Evolutionary conservation across 2,797 vertebrate genomes (phyloP).

Genomic region (Vireo griseus): DNA sequence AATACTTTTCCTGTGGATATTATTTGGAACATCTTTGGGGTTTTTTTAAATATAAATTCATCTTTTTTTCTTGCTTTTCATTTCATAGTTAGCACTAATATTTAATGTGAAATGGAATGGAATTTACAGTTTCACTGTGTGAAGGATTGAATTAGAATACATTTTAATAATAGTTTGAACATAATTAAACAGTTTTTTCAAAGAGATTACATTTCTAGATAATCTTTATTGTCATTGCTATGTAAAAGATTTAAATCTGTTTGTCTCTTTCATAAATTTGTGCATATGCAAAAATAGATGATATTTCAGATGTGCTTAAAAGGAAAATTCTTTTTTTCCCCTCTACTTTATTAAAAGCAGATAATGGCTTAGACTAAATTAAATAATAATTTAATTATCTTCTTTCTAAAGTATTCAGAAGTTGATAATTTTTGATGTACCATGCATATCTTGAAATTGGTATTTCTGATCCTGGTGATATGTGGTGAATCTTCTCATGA

Average conservation of each 20-base stretch:
- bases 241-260: background rate
- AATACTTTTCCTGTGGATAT: background rate
- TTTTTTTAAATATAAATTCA: background rate
- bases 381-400: background rate
- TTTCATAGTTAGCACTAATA: background rate
- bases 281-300: background rate
- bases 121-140: background rate
- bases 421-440: background rate
- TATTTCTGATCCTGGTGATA: background rate
- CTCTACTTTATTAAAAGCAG: background rate
- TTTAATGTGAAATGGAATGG: background rate
- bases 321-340: background rate
- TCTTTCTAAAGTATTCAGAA: background rate
- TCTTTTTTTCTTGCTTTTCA: background rate
- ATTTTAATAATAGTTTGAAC: conserved; percentile 4
- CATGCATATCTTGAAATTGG: background rate
- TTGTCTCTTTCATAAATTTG: background rate
- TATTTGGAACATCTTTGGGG: background rate
- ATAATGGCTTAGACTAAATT: background rate
- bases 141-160: background rate
- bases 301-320: background rate
- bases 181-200: background rate
- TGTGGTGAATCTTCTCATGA: background rate
- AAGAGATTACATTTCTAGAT: conserved; percentile 13
- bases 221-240: background rate